Conservation (phyloP, 1,140 invertebrate genomes). For the Coptotermes formosanus region DNA sequence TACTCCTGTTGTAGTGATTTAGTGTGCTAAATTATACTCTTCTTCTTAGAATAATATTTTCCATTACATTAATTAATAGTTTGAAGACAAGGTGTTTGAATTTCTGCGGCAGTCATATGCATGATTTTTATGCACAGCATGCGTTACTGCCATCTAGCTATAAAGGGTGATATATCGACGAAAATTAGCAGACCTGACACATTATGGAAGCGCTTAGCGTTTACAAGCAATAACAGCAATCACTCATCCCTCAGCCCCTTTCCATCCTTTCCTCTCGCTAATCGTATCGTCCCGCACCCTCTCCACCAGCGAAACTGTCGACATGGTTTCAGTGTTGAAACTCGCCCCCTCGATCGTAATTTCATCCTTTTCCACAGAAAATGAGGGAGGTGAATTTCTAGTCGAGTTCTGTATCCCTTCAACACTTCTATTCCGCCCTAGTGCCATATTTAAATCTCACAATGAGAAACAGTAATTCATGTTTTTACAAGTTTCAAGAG, state of each 20-base stretch:
- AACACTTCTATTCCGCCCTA: neutral
- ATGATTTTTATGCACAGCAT: neutral
- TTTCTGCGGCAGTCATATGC: too few relatives aligned
- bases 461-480: neutral
- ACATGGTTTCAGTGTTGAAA: neutral
- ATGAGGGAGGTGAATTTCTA: neutral
- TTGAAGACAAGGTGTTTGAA: too few relatives aligned
- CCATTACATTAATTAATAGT: too few relatives aligned
- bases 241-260: neutral
- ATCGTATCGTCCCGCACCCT: neutral
- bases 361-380: neutral
- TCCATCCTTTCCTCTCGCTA: neutral
- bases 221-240: slow-evolving; percentile 17
- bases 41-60: too few relatives aligned
- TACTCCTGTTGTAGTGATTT: too few relatives aligned
- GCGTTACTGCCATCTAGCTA: neutral
- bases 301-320: neutral
- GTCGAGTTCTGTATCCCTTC: neutral
- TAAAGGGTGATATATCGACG: neutral
- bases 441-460: neutral
- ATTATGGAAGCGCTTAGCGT: slow-evolving; percentile 4
- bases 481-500: slow-evolving; percentile 3
- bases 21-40: too few relatives aligned
- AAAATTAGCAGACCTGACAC: slow-evolving; percentile 15
- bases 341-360: neutral